Conservation (phyloP, 2,113 vertebrate genomes). For the Procavia capensis region DNA sequence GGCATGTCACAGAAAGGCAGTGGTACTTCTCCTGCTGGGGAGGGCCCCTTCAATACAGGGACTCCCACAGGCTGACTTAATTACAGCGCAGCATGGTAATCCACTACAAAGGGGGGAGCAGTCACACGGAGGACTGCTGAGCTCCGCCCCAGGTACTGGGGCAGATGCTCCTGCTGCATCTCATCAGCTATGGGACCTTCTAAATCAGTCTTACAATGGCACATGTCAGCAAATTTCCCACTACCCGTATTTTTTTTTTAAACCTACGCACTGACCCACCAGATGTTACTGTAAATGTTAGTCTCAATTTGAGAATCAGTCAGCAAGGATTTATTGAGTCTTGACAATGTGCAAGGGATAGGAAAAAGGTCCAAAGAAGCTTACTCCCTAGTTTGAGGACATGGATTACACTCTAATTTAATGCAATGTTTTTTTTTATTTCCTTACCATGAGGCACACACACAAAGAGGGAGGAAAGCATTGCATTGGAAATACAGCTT, state of each 20-base stretch:
- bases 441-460: neutral
- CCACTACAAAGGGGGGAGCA: neutral
- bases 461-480: neutral
- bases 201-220: constrained; percentile 51
- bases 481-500: neutral
- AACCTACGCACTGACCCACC: neutral
- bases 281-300: constrained; percentile 50
- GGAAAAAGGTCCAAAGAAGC: neutral
- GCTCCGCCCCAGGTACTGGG: neutral
- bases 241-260: constrained; percentile 7
- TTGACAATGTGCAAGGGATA: neutral
- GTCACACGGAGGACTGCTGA: neutral
- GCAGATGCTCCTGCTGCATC: constrained; percentile 52
- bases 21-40: neutral
- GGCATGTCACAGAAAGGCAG: constrained; percentile 53
- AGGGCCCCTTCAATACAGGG: neutral
- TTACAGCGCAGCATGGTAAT: constrained; percentile 1
- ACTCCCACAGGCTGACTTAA: constrained; percentile 49
- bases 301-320: neutral
- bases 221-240: constrained; percentile 43
- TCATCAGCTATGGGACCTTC: neutral
- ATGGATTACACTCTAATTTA: neutral
- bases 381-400: neutral
- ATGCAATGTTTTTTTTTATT: neutral
- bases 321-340: neutral